Evolutionary conservation across 2,888 invertebrate genomes (phyloP).

Genomic region (Tetragonula carbonaria): DNA sequence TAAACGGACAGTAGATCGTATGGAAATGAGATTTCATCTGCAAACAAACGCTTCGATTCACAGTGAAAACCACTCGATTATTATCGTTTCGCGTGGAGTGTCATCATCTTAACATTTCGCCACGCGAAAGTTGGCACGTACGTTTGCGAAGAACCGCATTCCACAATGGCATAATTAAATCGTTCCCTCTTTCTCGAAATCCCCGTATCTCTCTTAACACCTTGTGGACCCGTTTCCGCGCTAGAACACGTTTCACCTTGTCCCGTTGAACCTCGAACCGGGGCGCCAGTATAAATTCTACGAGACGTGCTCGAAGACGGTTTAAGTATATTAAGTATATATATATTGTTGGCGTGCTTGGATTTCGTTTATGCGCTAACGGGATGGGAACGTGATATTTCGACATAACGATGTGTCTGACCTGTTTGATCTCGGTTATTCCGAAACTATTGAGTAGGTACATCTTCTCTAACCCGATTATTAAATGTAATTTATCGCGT

Average conservation of each 20-base stretch:
- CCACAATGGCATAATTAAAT: slow-evolving; percentile 27
- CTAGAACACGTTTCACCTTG: slow-evolving; percentile 17
- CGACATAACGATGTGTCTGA: background rate
- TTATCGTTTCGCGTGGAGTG: slow-evolving; percentile 2
- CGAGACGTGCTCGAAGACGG: slow-evolving; percentile 1
- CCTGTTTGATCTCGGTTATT: background rate
- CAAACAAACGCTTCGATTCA: background rate
- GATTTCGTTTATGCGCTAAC: background rate
- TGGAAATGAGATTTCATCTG: background rate
- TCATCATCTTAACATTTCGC: slow-evolving; percentile 26
- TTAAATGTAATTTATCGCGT: no score
- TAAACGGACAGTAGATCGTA: background rate
- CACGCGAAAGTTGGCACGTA: background rate
- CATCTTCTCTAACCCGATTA: no score
- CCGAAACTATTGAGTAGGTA: no score
- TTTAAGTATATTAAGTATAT: slow-evolving; percentile 7
- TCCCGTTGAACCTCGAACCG: background rate
- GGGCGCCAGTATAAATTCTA: background rate
- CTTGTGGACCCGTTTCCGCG: slow-evolving; percentile 12
- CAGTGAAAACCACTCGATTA: slow-evolving; percentile 19
- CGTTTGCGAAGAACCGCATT: slow-evolving; percentile 28
- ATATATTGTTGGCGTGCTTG: background rate
- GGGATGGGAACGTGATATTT: background rate
- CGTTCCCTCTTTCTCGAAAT: slow-evolving; percentile 20
- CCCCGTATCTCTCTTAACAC: slow-evolving; percentile 33